phyloP scores from a whole-genome alignment of 2,888 invertebrate species.

The Xestia rhomboidea region DNA sequence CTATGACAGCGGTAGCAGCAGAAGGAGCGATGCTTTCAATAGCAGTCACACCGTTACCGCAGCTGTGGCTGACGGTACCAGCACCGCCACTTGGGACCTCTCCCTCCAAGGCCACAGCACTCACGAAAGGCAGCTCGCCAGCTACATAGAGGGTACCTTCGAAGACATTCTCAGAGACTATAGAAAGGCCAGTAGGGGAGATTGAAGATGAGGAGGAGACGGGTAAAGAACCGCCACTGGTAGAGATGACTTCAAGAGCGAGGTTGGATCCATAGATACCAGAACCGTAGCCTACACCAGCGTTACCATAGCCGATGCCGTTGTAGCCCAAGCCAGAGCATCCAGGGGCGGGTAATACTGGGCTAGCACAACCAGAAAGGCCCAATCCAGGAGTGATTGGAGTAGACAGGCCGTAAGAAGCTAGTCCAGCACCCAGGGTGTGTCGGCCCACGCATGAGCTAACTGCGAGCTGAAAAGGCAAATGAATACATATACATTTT shows the following conservation, averaged over 20 bases:
- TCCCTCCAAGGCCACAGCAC: slow-evolving; percentile 48
- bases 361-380: neutral
- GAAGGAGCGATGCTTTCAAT: slow-evolving; percentile 46
- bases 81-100: slow-evolving; percentile 45
- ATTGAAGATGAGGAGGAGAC: slow-evolving; percentile 46
- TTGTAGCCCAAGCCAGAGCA: slow-evolving; percentile 14
- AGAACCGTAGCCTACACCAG: slow-evolving; percentile 18
- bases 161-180: slow-evolving; percentile 59
- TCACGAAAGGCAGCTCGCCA: slow-evolving; percentile 58
- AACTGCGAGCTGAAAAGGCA: slow-evolving; percentile 36
- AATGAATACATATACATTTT: neutral
- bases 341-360: neutral
- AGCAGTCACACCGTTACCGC: slow-evolving; percentile 52
- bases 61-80: slow-evolving; percentile 44
- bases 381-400: slow-evolving; percentile 5
- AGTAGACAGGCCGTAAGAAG: slow-evolving; percentile 24
- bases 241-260: slow-evolving; percentile 37
- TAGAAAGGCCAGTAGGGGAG: slow-evolving; percentile 53
- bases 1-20: slow-evolving; percentile 19
- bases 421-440: slow-evolving; percentile 1
- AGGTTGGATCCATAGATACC: slow-evolving; percentile 18
- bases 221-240: slow-evolving; percentile 55
- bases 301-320: slow-evolving; percentile 19
- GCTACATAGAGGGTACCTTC: slow-evolving; percentile 50
- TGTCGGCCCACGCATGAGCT: slow-evolving; percentile 30